Conservation (phyloP, 2,888 invertebrate genomes). For the Cancer borealis region DNA sequence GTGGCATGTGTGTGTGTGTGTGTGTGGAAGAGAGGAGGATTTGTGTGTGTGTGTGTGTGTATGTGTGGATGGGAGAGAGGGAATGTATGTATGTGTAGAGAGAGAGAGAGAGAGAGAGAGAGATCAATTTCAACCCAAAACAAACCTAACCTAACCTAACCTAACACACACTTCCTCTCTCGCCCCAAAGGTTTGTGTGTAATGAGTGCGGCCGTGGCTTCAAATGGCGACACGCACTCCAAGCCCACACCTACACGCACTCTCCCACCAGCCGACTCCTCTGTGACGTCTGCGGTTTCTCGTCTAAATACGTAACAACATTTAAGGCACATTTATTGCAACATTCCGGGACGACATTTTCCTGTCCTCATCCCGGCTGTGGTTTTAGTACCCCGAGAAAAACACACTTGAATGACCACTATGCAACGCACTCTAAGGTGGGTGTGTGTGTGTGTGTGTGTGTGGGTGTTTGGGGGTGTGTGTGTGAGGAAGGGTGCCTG, state of each 20-base stretch:
- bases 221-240: conserved; percentile 84
- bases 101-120: too few species aligned
- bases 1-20: too few species aligned
- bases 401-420: conserved; percentile 83
- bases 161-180: neutral
- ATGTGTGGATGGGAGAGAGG: too few species aligned
- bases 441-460: conserved; percentile 78
- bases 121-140: too few species aligned
- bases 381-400: conserved; percentile 82
- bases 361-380: conserved; percentile 82
- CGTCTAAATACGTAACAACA: conserved; percentile 83
- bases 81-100: neutral
- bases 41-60: too few species aligned
- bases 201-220: conserved; percentile 82
- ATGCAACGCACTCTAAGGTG: conserved; percentile 83
- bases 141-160: neutral
- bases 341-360: conserved; percentile 82
- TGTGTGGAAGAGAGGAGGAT: too few species aligned
- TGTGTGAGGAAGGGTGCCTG: too few species aligned
- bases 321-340: conserved; percentile 82
- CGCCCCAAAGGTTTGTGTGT: conserved; percentile 80
- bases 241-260: conserved; percentile 82
- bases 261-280: conserved; percentile 82
- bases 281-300: conserved; percentile 83
- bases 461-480: too few species aligned